Percentiles rank a stretch among this genome's conserved stretches.
Evolutionary conservation across 2,888 invertebrate genomes (phyloP).

Genomic region (Cremastinae sp.): DNA sequence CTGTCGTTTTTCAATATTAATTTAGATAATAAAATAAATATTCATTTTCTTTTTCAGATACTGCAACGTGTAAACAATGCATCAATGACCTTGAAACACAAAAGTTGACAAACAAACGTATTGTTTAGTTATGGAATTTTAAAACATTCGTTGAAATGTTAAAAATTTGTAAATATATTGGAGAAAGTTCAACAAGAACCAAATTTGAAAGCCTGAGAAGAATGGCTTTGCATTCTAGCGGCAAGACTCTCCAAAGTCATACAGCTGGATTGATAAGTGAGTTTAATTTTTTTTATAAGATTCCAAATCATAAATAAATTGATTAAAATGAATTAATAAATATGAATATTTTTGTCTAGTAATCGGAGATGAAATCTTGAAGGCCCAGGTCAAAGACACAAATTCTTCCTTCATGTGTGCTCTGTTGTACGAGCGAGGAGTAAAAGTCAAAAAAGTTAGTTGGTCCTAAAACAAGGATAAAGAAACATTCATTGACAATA

Average conservation of each 20-base stretch:
- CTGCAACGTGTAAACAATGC: not conserved
- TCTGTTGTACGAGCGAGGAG: conserved; percentile 84
- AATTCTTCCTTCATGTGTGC: conserved; percentile 85
- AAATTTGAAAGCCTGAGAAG: conserved; percentile 49
- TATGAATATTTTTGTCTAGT: conserved; percentile 78
- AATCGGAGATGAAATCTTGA: conserved; percentile 90
- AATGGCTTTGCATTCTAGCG: conserved; percentile 54
- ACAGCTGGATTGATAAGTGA: conserved; percentile 76
- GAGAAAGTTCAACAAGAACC: conserved; percentile 52
- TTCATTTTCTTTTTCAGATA: conserved; percentile 14
- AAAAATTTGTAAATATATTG: conserved; percentile 57
- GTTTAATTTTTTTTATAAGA: conserved; percentile 37
- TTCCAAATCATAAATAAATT: not conserved
- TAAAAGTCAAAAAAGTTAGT: conserved; percentile 83
- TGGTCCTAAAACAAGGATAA: not conserved
- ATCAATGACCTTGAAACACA: no score
- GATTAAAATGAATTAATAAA: not conserved
- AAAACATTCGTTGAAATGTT: conserved; percentile 51
- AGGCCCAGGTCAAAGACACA: conserved; percentile 86
- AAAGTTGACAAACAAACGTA: no score
- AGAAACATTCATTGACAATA: not conserved
- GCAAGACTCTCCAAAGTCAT: conserved; percentile 51
- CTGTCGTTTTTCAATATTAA: no score
- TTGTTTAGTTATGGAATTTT: not conserved
- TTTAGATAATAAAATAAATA: no score